Evolutionary conservation across 2,113 vertebrate species (phyloP), one percentile per base, ranked within the genome.

Genomic region (Anguilla rostrata): DNA sequence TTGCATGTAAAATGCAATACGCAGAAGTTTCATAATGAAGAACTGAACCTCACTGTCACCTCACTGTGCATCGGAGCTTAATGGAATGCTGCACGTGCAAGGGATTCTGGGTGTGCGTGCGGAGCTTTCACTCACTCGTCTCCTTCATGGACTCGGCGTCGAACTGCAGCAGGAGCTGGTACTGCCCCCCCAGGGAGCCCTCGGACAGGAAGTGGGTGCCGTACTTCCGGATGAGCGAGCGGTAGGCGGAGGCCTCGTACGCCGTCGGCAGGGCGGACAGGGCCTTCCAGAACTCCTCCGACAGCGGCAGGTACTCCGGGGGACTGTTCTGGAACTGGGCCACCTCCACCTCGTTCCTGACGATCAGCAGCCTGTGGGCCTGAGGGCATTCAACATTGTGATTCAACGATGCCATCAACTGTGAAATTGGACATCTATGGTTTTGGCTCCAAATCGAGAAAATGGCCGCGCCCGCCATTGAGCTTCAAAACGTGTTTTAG

Each of bases 181-280:
- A 99, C 88, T 95, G 93, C 86, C 98, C 98, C 88, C 98, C 98
- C 14, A 99, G 94, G 15, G 97, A 96, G 82, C 98, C 98, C 86
- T 98, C 97, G 0, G 96, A 95, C 46, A 99, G 91, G 91, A 96
- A 99, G 88, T 99, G 98, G 8, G 97, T 99, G 39, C 98, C 98
- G 34, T 96, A 99, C 4, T 3, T 91, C 66, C 97, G 94, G 1
- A 99, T 95, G 40, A 99, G 80, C 84, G 85, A 92, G 83, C 94
- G 92, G 92, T 99, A 99, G 40, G 92, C 18, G 0, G 89, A 93
- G 83, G 97, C 97, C 7, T 98, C 96, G 0, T 99, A 99, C 0
- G 95, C n/a, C 5, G 94, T 63, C 0, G 98, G 98, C 56, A 99
- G 95, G 9, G 91, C 91, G 22, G 92, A 92, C 86, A 99, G 92